phyloP scores from a whole-genome alignment of 2,797 vertebrate species.

The Acrocephalus scirpaceus region DNA sequence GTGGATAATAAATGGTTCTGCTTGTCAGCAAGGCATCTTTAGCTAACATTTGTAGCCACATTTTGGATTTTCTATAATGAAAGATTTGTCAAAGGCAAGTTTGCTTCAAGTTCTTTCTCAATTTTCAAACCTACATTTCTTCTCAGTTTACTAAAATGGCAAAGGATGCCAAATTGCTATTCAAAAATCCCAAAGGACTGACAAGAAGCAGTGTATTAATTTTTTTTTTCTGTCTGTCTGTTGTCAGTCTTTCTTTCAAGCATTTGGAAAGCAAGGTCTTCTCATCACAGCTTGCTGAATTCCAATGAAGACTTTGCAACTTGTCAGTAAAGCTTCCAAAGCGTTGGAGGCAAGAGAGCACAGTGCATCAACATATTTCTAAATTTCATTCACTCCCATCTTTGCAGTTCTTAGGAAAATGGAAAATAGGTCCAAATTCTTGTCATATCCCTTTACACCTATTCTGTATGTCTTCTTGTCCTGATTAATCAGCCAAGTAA shows the following conservation, averaged over 20 bases:
- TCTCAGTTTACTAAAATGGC: constrained; percentile 30
- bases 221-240: constrained; percentile 53
- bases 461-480: background rate
- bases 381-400: constrained; percentile 14
- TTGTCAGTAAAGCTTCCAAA: constrained; percentile 48
- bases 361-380: constrained; percentile 7
- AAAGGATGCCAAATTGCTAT: constrained; percentile 2
- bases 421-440: constrained; percentile 12
- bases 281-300: constrained; percentile 40
- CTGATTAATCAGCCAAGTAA: constrained; percentile 2
- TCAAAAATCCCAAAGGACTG: constrained; percentile 18
- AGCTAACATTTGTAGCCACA: constrained; percentile 44
- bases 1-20: constrained; percentile 51
- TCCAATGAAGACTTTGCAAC: constrained; percentile 43
- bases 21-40: constrained; percentile 57
- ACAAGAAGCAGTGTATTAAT: constrained; percentile 35
- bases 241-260: constrained; percentile 65
- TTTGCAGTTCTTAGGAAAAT: constrained; percentile 35
- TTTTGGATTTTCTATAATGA: constrained; percentile 51
- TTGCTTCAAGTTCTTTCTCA: constrained; percentile 57
- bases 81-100: constrained; percentile 48
- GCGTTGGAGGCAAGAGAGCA: constrained; percentile 17
- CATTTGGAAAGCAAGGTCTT: constrained; percentile 49
- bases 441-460: constrained; percentile 19
- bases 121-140: constrained; percentile 44